Base-by-base conservation (phyloP, 2,113 vertebrate species). In the Hippoglossus stenolepis region DNA sequence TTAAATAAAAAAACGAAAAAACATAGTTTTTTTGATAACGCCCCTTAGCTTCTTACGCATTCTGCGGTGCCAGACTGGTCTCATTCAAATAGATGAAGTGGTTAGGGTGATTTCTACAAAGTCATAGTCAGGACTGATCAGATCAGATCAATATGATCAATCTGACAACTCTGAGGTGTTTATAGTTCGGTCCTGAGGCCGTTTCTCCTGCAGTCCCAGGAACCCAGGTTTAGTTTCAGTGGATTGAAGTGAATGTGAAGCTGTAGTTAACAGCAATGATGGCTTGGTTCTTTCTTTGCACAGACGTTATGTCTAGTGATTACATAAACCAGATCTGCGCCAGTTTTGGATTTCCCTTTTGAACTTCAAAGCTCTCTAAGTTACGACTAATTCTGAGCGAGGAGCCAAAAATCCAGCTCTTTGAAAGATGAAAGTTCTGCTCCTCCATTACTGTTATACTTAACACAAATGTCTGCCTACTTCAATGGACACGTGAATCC, bases 351-450 rank as follows among this genome's bases (percentile, higher is more conserved):
- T 86, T 90, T 84, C 60, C 82, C 69, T 75, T 81, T 54, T 77
- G 75, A 90, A 81, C 77, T 85, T 88, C 79, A 88, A 85, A 89
- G 81, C 67, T 73, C 62, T 75, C 45, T 64, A 61, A 82, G 71
- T 79, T 38, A 38, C 24, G 6, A 71, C 53, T 70, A 80, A 89
- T 83, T 70, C 75, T 47, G 14, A 80, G 40, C 23, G 13, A 82
- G 58, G 65, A 76, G 74, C 75, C 87, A 73, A 70, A 76, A 86
- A 75, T 59, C 56, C 47, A 57, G 18, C 70, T 68, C 72, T 86
- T 68, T 87, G 40, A 83, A 84, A 83, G 82, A 86, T 82, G 68
- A 88, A 78, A 89, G 73, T 74, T 65, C 21, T 75, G 62, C 12
- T 58, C 64, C 67, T 83, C 59, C 28, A 83, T 85, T 83, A 81